Evolutionary conservation across 2,113 vertebrate genomes (phyloP), one percentile per base, ranked within the genome.

Genomic region (Azemiops feae): DNA sequence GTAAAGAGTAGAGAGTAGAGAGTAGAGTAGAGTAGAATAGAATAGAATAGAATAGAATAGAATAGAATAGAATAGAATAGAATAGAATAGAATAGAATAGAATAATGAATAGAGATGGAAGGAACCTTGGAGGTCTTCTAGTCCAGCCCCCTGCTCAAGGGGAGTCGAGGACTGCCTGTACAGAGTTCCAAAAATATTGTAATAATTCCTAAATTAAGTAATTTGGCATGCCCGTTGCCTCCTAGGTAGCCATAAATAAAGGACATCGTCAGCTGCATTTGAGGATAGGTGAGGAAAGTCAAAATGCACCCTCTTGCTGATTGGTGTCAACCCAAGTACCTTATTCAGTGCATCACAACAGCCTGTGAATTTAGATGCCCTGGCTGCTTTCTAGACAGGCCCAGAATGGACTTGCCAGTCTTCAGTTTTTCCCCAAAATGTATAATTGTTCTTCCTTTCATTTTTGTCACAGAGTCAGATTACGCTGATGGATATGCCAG

Each of bases 401-500:
- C 20, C 23, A 39, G 18, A 5, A 53, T 69, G 81, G 43, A 11
- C 30, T 23, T 27, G 25, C 39, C 25, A 45, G 5, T n/a, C 47
- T 22, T 43, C 64, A 39, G 16, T 54, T 86, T 88, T 7, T 58
- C 30, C 10, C 11, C 34, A 87, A 87, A 92, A 85, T 47, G 43
- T 0, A 0, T 60, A 8, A 4, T n/a, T n/a, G 5, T 55, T 93
- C 57, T 20, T 27, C 91, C 69, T 95, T 93, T 0, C 0, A 88
- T 95, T 96, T 96, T 91, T 93, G 0, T 97, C 97, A 55, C 97
- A 99, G 99, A 99, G 98, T 97, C 99, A 99, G 96, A 99, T 99
- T 96, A 99, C 99, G 0, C 43, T 99, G 96, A 99, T 99, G 98
- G 99, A 99, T 93, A 97, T 98, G 34, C 99, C 99, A 22, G 99